Conservation (phyloP, 2,888 invertebrate genomes). For the Carterocephalus palaemon region DNA sequence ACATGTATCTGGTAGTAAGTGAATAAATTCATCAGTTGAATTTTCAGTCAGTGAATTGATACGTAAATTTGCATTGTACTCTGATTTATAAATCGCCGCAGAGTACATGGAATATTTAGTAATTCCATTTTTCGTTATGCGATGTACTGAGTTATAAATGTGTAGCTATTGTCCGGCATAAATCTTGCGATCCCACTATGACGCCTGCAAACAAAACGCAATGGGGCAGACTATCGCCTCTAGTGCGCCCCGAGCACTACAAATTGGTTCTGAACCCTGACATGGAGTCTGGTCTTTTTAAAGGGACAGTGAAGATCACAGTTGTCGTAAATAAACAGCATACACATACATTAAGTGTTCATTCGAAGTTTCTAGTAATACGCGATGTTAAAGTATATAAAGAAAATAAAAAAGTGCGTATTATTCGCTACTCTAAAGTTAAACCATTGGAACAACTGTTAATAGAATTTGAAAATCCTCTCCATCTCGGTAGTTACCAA, state of each 20-base stretch:
- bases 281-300: conserved; percentile 49
- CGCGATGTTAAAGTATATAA: conserved; percentile 52
- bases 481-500: conserved; percentile 64
- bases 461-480: conserved; percentile 46
- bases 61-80: no score
- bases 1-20: no score
- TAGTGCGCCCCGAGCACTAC: conserved; percentile 59
- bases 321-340: conserved; percentile 57
- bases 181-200: conserved; percentile 9
- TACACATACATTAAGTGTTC: conserved; percentile 69
- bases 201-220: conserved; percentile 7
- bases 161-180: conserved; percentile 9
- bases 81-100: no score
- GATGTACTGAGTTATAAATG: not conserved
- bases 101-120: no score
- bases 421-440: conserved; percentile 51
- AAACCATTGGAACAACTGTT: conserved; percentile 56
- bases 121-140: not conserved
- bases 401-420: conserved; percentile 41
- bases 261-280: conserved; percentile 54
- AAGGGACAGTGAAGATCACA: conserved; percentile 57
- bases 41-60: no score
- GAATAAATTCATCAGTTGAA: no score
- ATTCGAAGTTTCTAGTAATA: conserved; percentile 79
- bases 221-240: conserved; percentile 52